Conservation (phyloP, 2,113 vertebrate genomes). For the Clarias macrocephalus region DNA sequence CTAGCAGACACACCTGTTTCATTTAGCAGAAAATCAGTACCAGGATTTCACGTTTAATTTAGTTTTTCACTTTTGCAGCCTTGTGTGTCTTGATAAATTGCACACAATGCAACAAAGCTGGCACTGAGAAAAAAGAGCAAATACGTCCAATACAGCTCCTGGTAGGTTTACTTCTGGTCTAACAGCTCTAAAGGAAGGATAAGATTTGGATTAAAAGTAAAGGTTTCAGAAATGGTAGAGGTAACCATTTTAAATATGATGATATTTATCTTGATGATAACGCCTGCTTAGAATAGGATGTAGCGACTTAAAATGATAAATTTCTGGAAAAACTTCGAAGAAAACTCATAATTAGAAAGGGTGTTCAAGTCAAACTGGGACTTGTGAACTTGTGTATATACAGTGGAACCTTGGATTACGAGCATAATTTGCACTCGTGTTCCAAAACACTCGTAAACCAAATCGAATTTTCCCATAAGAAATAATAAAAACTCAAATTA, state of each 20-base stretch:
- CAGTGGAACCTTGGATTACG: too few species aligned
- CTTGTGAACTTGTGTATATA: too few species aligned
- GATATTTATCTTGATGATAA: not conserved
- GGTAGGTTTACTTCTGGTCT: not conserved
- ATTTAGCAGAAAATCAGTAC: not conserved
- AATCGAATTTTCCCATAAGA: too few species aligned
- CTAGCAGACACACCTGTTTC: not conserved
- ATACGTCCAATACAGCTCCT: not conserved
- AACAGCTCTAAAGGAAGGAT: not conserved
- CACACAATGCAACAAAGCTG: not conserved
- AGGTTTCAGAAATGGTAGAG: not conserved
- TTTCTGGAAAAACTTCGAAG: not conserved
- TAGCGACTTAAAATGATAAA: not conserved
- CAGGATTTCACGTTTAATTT: not conserved
- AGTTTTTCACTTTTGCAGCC: not conserved
- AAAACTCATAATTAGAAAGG: not conserved
- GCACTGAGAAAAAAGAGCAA: not conserved
- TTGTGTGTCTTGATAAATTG: slow-evolving; percentile 3
- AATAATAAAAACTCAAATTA: too few species aligned
- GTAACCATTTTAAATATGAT: not conserved
- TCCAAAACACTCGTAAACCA: too few species aligned
- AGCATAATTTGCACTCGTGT: too few species aligned
- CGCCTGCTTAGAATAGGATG: not conserved
- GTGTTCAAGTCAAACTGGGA: too few species aligned
- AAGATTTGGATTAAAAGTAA: not conserved